Evolutionary conservation across 2,797 vertebrate species (phyloP).

Genomic region (Heliangelus exortis): DNA sequence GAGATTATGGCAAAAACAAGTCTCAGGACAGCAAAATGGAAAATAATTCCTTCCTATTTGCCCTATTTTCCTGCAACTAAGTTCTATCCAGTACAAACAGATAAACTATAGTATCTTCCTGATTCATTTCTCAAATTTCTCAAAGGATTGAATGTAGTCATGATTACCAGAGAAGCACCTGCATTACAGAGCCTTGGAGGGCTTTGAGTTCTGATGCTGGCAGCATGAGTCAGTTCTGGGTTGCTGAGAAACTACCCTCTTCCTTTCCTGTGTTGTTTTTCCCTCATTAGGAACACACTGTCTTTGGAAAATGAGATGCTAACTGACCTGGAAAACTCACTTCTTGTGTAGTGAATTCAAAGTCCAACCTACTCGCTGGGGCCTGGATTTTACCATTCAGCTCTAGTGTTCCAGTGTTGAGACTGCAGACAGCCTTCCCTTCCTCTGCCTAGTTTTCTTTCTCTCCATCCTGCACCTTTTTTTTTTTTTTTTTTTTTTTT

Average conservation of each 20-base stretch:
- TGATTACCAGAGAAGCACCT: neutral
- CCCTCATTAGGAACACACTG: neutral
- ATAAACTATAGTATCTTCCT: neutral
- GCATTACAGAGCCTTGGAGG: neutral
- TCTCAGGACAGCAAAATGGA: neutral
- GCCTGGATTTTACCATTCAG: constrained; percentile 1
- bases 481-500: no score
- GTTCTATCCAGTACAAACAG: neutral
- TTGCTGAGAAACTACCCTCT: constrained; percentile 37
- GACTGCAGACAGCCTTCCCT: neutral
- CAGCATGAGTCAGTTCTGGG: neutral
- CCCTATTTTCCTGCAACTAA: neutral
- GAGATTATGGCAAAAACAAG: neutral
- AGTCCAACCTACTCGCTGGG: neutral
- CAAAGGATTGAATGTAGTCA: neutral
- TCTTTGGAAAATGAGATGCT: neutral
- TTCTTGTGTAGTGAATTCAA: constrained; percentile 2
- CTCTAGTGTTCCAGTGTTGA: neutral
- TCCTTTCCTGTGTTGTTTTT: constrained; percentile 8
- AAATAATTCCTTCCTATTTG: neutral
- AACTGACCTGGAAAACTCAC: constrained; percentile 51
- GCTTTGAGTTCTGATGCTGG: neutral
- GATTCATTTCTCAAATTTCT: neutral
- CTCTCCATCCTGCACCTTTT: neutral
- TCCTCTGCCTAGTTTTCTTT: neutral